These are phyloP conservation scores for Colletes gigas DNA, from an alignment of 1,140 invertebrate species.

Conservation along the genomic window DNA sequence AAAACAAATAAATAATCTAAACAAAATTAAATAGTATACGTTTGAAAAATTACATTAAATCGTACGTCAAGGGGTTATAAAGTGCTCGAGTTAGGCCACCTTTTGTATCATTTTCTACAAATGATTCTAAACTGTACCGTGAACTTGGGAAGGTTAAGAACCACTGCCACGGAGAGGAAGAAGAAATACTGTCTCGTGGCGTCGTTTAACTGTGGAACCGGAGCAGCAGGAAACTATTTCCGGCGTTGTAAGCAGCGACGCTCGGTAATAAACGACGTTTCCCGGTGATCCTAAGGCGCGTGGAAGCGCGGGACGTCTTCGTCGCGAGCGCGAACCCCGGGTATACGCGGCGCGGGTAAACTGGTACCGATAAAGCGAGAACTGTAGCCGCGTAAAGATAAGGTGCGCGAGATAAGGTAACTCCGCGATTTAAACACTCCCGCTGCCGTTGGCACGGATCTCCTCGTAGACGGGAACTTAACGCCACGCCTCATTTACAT, in stretches of 20 bases:
- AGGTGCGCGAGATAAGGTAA: slow-evolving; percentile 32
- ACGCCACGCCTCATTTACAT: slow-evolving; percentile 38
- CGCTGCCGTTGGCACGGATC: slow-evolving; percentile 32
- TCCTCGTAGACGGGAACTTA: background rate
- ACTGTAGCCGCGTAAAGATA: slow-evolving; percentile 36
- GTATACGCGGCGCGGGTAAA: slow-evolving; percentile 15
- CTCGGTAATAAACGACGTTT: slow-evolving; percentile 1
- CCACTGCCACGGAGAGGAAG: background rate
- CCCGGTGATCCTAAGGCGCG: background rate
- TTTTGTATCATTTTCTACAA: no score
- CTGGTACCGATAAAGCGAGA: slow-evolving; percentile 37
- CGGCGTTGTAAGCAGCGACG: background rate
- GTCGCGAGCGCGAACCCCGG: slow-evolving; percentile 6
- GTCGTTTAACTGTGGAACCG: background rate
- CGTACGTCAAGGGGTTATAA: no score
- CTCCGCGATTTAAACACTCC: slow-evolving; percentile 45
- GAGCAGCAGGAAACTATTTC: background rate
- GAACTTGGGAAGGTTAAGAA: background rate
- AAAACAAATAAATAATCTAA: no score
- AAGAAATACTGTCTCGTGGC: background rate
- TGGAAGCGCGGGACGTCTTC: background rate
- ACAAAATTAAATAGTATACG: no score
- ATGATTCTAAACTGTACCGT: background rate
- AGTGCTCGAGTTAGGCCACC: no score
- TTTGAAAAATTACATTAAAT: no score